Percentiles rank a stretch among this genome's conserved stretches.
Conservation (phyloP, 2,888 invertebrate genomes). For the Perithous albicinctus region DNA sequence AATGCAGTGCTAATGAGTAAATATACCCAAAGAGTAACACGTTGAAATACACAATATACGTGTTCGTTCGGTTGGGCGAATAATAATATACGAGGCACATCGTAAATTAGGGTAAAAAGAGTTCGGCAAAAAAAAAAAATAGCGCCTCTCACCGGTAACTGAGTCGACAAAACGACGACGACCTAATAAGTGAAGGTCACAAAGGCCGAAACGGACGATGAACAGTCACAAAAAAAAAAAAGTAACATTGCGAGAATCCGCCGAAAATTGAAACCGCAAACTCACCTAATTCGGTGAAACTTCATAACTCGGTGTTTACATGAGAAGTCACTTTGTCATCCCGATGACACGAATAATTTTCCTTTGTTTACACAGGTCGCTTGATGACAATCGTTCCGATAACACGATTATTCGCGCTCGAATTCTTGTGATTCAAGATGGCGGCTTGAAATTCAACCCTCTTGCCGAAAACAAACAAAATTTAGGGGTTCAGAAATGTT, state of each 20-base stretch:
- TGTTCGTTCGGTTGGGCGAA: background rate
- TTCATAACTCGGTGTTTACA: constrained; percentile 35
- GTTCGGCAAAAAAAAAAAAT: background rate
- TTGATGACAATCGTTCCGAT: background rate
- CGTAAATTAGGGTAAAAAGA: constrained; percentile 23
- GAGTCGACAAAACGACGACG: constrained; percentile 12
- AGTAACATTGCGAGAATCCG: background rate
- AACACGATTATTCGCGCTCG: constrained; percentile 26
- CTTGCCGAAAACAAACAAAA: background rate
- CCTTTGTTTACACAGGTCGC: background rate
- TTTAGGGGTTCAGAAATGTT: background rate
- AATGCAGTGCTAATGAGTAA: constrained; percentile 7
- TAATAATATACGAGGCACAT: constrained; percentile 3
- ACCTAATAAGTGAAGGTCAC: constrained; percentile 35
- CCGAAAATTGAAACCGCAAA: background rate
- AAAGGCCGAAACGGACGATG: background rate
- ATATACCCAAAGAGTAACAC: constrained; percentile 4
- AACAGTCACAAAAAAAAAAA: constrained; percentile 11
- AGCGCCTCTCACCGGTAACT: background rate
- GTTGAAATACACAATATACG: background rate
- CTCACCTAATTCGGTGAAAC: constrained; percentile 36
- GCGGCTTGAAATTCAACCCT: constrained; percentile 21
- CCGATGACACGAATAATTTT: background rate
- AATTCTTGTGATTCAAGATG: constrained; percentile 48
- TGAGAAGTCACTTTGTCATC: background rate